These are phyloP conservation scores for Ephestia elutella DNA, from an alignment of 1,140 invertebrate species.

Conservation along the genomic window DNA sequence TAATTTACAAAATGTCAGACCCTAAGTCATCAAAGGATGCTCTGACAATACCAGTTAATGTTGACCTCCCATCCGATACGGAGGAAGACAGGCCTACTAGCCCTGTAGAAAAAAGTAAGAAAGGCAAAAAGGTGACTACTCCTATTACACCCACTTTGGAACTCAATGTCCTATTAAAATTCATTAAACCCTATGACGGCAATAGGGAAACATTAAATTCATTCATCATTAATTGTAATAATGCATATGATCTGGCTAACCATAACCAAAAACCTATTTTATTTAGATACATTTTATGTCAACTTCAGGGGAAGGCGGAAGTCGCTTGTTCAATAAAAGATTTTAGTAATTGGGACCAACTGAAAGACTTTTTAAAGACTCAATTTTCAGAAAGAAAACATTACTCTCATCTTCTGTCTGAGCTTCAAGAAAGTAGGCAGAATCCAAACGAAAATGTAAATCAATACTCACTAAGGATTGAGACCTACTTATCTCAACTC, in stretches of 20 bases:
- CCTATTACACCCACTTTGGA: no score
- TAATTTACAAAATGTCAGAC: no score
- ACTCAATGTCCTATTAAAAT: slow-evolving; percentile 5
- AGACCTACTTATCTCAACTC: slow-evolving; percentile 25
- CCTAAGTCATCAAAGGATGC: no score
- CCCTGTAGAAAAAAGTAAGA: no score
- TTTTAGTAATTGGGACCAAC: slow-evolving; percentile 20
- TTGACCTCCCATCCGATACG: no score
- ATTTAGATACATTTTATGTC: slow-evolving; percentile 12
- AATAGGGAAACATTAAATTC: slow-evolving; percentile 13
- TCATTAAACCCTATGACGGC: slow-evolving; percentile 11
- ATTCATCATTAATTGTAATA: slow-evolving; percentile 11
- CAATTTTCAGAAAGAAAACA: slow-evolving; percentile 25
- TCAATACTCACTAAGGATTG: slow-evolving; percentile 19
- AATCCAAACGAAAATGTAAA: slow-evolving; percentile 14
- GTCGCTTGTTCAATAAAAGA: not conserved
- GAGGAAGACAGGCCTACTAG: no score
- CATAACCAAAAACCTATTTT: slow-evolving; percentile 10
- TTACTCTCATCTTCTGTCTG: slow-evolving; percentile 21
- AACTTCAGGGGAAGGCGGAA: slow-evolving; percentile 10
- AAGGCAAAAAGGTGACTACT: no score
- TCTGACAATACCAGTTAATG: no score
- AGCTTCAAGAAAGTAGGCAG: slow-evolving; percentile 23
- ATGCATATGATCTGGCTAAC: slow-evolving; percentile 6
- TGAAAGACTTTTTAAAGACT: slow-evolving; percentile 25